A percentile compares a stretch with the other conserved stretches of the same genome.
phyloP scores from a whole-genome alignment of 2,888 invertebrate species.

The Sphinx pinastri region DNA sequence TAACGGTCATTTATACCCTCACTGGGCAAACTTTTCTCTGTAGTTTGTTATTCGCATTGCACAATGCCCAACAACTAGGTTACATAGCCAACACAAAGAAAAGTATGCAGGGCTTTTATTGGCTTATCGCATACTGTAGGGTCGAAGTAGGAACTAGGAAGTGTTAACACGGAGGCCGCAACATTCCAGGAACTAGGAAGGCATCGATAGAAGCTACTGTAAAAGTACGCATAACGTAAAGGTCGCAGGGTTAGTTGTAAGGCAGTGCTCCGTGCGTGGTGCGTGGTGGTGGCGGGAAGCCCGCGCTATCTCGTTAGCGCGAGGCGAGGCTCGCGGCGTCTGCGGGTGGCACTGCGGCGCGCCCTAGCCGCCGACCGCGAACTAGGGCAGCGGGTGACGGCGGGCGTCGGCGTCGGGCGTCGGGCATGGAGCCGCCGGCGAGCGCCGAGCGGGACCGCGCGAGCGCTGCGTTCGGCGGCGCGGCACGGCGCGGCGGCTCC shows the following conservation, averaged over 20 bases:
- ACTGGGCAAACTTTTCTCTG: neutral
- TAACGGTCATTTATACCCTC: neutral
- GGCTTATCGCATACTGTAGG: neutral
- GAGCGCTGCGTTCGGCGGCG: conserved; percentile 45
- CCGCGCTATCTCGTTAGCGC: conserved; percentile 56
- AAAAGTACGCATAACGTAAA: conserved; percentile 6
- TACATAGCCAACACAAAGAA: neutral
- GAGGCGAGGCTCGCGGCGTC: conserved; percentile 52
- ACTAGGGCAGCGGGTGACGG: conserved; percentile 63
- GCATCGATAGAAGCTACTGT: neutral
- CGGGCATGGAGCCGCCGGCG: conserved; percentile 45
- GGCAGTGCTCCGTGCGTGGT: conserved; percentile 33
- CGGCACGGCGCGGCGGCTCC: conserved; percentile 43
- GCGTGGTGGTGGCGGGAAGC: conserved; percentile 48
- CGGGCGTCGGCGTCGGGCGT: conserved; percentile 52
- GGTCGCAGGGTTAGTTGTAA: conserved; percentile 30
- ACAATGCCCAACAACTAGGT: neutral
- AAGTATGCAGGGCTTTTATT: neutral
- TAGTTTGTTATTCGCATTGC: neutral
- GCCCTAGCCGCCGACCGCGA: conserved; percentile 57
- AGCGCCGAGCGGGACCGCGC: conserved; percentile 46
- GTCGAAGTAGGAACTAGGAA: conserved; percentile 1
- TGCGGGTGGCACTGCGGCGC: conserved; percentile 59
- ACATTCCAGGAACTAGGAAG: conserved; percentile 1
- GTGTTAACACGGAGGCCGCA: neutral